Evolutionary conservation across 2,888 invertebrate species (phyloP).

Genomic region (Lacanobia wlatinum): DNA sequence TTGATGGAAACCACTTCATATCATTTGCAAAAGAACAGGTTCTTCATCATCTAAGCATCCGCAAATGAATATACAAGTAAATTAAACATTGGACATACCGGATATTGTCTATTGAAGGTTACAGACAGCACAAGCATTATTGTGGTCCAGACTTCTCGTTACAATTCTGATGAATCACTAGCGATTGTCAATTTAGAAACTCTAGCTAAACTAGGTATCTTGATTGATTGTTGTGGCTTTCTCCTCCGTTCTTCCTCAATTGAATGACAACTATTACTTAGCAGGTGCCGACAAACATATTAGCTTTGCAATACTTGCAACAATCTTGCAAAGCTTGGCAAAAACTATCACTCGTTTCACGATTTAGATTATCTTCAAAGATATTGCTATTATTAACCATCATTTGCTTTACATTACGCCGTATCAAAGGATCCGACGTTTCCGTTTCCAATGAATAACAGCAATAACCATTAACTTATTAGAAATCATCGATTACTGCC

Average conservation of each 20-base stretch:
- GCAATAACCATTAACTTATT: conserved; percentile 45
- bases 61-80: background rate
- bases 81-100: background rate
- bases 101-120: conserved; percentile 6
- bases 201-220: conserved; percentile 5
- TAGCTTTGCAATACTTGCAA: conserved; percentile 7
- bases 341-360: conserved; percentile 15
- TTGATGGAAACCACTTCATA: background rate
- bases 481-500: conserved; percentile 47
- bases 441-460: conserved; percentile 40
- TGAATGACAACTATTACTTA: conserved; percentile 7
- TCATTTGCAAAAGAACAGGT: background rate
- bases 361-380: conserved; percentile 33
- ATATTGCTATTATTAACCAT: conserved; percentile 27
- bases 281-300: conserved; percentile 23
- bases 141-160: conserved; percentile 22
- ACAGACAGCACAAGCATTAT: background rate
- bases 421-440: conserved; percentile 44
- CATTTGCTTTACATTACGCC: conserved; percentile 39
- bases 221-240: conserved; percentile 41
- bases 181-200: conserved; percentile 42
- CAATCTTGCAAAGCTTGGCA: conserved; percentile 10
- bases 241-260: conserved; percentile 6
- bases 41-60: background rate
- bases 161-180: conserved; percentile 38